Evolutionary conservation across 2,113 vertebrate genomes (phyloP), one percentile per base, ranked within the genome.

Genomic region (Protomyctophum bolini): DNA sequence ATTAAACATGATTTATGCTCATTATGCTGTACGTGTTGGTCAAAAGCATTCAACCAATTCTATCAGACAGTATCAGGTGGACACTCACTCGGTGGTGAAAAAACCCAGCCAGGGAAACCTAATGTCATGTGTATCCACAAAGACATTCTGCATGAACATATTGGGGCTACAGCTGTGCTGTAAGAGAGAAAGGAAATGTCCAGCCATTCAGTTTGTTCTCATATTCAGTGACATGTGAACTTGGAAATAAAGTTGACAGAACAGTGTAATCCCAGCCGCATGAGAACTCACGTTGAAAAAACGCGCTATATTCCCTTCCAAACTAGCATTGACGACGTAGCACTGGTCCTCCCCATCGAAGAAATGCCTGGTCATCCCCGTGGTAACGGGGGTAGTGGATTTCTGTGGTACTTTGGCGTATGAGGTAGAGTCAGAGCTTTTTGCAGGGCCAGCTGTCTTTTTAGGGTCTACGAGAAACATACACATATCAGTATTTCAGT

Each of bases 131-230:
- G 95, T 96, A 69, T 96, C 95, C 90, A 97, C 95, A 0, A 96
- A 97, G 7, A 97, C 95, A 0, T 96, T 96, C 89, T 97, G 96
- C 59, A 95, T 94, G 15, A 97, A 96, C 74, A 96, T 91, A 88
- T 97, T 97, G 0, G 96, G 96, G 70, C 92, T 95, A 88, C 96
- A 96, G 86, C 95, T 96, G 56, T 96, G 95, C 95, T 96, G 90
- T 75, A 63, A 50, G 66, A 63, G 15, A 68, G 7, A 50, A 6
- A 12, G 12, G 33, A 41, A 41, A 41, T 41, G 33, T 41, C 33
- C 33, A 41, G 33, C 33, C 33, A 41, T 41, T 41, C 33, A 41
- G 33, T 41, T 41, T 41, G 33, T 41, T 3, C 33, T 41, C 33
- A 41, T 41, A 41, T 41, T 41, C 33, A 41, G 33, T 41, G 33